Evolutionary conservation across 2,113 vertebrate genomes (phyloP).

Genomic region (Tringa solitaria): DNA sequence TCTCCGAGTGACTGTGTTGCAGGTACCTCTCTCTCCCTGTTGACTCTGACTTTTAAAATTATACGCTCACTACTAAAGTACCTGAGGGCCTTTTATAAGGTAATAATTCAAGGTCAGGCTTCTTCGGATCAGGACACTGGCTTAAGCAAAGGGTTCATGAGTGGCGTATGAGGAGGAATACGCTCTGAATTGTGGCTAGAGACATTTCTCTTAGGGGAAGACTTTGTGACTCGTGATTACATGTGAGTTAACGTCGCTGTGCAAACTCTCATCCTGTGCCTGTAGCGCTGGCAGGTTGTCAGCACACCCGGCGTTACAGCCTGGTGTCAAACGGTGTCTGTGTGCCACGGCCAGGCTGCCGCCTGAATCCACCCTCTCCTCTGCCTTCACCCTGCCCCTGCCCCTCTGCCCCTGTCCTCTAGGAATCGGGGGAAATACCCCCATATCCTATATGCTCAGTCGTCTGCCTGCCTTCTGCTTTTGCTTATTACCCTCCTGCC

Average conservation of each 20-base stretch:
- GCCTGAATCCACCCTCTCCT: not conserved
- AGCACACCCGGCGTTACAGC: not conserved
- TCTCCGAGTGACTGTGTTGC: not conserved
- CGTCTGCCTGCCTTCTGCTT: not conserved
- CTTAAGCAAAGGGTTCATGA: not conserved
- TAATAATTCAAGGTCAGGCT: not conserved
- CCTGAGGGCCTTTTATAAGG: not conserved
- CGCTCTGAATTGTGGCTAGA: not conserved
- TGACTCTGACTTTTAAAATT: not conserved
- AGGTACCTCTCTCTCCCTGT: not conserved
- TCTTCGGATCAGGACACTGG: not conserved
- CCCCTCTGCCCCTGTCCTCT: not conserved
- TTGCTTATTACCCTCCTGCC: fast-evolving
- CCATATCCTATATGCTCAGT: not conserved
- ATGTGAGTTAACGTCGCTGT: not conserved
- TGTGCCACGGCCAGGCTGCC: not conserved
- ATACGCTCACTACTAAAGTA: not conserved
- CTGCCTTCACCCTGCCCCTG: not conserved
- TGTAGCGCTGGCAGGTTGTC: not conserved
- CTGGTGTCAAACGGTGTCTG: not conserved
- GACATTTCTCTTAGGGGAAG: conserved; percentile 6
- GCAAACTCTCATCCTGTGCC: not conserved
- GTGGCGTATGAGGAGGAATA: not conserved
- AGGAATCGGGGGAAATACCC: not conserved
- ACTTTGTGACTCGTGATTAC: not conserved